phyloP scores from a whole-genome alignment of 1,140 invertebrate genomes.

The Euwallacea fornicatus region DNA sequence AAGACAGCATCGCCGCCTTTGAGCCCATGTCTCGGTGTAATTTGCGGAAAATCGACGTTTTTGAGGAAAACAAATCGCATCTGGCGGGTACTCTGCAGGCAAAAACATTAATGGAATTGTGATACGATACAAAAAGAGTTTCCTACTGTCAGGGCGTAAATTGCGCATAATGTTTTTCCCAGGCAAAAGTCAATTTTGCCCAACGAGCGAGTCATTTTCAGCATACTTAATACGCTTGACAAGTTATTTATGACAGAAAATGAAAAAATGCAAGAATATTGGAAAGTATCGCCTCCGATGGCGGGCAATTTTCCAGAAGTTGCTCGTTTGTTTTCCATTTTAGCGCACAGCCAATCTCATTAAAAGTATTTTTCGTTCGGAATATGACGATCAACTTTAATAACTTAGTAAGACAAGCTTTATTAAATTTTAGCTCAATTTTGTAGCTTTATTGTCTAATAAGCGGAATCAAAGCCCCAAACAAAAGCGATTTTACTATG shows the following conservation, averaged over 20 bases:
- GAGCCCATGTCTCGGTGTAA: constrained; percentile 5
- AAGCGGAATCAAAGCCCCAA: no score
- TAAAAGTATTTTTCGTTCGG: constrained; percentile 3
- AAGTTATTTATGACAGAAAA: constrained; percentile 4
- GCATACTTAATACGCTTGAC: neutral
- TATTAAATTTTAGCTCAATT: no score
- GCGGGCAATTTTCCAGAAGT: neutral
- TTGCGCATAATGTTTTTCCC: no score
- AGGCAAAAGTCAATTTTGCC: neutral
- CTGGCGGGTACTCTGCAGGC: neutral
- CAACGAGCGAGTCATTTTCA: neutral
- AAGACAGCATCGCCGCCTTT: constrained; percentile 11
- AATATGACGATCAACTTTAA: neutral
- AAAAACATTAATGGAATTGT: no score
- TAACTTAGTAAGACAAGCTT: no score
- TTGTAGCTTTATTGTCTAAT: no score
- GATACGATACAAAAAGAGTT: no score
- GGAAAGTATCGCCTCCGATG: neutral
- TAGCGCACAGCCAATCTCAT: neutral
- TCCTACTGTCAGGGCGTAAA: no score
- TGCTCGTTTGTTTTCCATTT: neutral
- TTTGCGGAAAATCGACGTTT: constrained; percentile 14
- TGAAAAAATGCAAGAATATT: neutral
- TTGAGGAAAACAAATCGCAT: constrained; percentile 3
- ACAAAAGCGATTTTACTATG: no score